A percentile compares a stretch with the other conserved stretches of the same genome.
phyloP scores from a whole-genome alignment of 2,797 vertebrate genomes.

The Enteromius argenteus region DNA sequence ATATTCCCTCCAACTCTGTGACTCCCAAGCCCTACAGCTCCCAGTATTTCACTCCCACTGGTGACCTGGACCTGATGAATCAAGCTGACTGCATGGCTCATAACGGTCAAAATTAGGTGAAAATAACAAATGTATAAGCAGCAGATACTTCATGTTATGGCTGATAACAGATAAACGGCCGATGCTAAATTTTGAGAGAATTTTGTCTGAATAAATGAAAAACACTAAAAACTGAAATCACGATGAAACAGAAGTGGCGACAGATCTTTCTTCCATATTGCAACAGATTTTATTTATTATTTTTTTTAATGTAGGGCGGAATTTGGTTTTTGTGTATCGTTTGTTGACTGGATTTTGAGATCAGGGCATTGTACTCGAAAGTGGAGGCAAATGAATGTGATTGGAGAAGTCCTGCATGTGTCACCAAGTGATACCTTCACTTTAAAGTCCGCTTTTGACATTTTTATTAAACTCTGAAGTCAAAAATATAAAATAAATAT shows the following conservation, averaged over 20 bases:
- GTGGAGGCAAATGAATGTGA: neutral
- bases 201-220: neutral
- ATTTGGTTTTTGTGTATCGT: neutral
- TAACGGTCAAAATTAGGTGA: neutral
- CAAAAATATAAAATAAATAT: neutral
- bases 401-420: neutral
- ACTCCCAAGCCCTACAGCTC: neutral
- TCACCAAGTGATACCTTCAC: neutral
- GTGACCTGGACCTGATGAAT: neutral
- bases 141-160: no score
- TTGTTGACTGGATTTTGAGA: neutral
- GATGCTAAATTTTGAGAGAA: neutral
- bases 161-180: no score
- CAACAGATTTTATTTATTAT: no score
- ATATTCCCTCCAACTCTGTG: neutral
- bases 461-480: neutral
- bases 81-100: neutral
- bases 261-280: neutral
- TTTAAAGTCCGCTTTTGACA: neutral
- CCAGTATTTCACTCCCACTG: slow-evolving; percentile 20
- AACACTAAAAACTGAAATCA: neutral
- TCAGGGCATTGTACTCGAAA: neutral
- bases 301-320: neutral
- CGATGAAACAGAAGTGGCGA: neutral
- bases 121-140: neutral